Evolutionary conservation across 2,888 invertebrate species (phyloP), one percentile per base, ranked within the genome.

Genomic region (Oscheius onirici): DNA sequence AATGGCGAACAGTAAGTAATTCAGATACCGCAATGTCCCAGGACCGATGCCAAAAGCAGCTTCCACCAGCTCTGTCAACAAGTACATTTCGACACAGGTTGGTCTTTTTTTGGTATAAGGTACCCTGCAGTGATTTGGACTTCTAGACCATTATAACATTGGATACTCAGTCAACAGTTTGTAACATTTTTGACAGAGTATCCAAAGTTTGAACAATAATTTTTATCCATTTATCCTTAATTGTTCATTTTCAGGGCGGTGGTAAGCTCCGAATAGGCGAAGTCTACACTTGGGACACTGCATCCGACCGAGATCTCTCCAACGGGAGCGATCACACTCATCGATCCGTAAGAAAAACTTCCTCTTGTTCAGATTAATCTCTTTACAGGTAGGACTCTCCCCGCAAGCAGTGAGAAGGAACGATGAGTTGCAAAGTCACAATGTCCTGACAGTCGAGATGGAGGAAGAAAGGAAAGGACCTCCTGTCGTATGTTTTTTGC

Each of bases 21-120:
- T 58, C 40, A 58, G 58, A 58, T 41, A 58, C 41, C 58, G 58
- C 17, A 41, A n/a, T 40, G 58, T n/a, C 40, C 58, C 34, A 34
- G 8, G 49, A 49, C 15, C 46, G 3, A 22, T 70, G 51, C 79
- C 78, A 22, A 85, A 85, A 69, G 76, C 84, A 17, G 86, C 85
- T 8, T 85, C 85, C 17, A 79, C 84, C 49, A 84, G 80, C 52
- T 82, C 84, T 22, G 77, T 85, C 72, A 82, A 75, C 65, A 79
- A 71, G 71, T 71, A 74, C 60, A 70, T 81, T 46, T 67, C 75
- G 17, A 76, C 80, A 13, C 67, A 70, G 69, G 82, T 82, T 71
- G 15, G 11, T 22, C 6, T 24, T 15, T 3, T 44, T 28, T 66
- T 3, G n/a, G n/a, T n/a, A n/a, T 17, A 44, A 41, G 3, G 11